phyloP scores from a whole-genome alignment of 1,140 invertebrate genomes.

The Caenorhabditis remanei region DNA sequence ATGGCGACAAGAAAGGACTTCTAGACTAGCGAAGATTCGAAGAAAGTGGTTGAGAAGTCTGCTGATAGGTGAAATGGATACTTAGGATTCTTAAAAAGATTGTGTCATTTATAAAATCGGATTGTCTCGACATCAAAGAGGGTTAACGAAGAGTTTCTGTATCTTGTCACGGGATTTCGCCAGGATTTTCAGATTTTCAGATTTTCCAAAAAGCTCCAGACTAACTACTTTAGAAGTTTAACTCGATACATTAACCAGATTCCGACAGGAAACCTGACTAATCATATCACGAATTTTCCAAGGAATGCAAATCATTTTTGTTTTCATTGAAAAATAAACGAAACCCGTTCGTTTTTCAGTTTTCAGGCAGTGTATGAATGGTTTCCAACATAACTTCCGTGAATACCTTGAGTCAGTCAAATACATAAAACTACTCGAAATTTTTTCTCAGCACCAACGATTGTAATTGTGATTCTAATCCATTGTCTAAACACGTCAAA shows the following conservation, averaged over 20 bases:
- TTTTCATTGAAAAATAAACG: neutral
- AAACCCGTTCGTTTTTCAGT: constrained; percentile 13
- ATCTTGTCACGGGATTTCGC: neutral
- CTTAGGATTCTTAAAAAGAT: neutral
- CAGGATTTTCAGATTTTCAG: neutral
- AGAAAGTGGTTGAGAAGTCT: neutral
- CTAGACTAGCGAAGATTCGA: neutral
- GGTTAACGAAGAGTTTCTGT: constrained; percentile 12
- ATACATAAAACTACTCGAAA: neutral
- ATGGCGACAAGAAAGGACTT: neutral
- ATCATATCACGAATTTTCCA: neutral
- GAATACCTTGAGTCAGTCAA: constrained; percentile 43
- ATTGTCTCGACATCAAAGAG: constrained; percentile 18
- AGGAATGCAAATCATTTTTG: neutral
- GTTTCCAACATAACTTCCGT: constrained; percentile 24
- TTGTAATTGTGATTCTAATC: constrained; percentile 22
- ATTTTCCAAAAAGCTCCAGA: neutral
- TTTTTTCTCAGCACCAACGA: neutral
- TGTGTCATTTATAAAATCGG: constrained; percentile 1
- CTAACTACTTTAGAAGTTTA: neutral
- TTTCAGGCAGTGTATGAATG: neutral
- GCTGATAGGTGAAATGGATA: neutral
- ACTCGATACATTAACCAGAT: neutral
- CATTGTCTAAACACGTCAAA: constrained; percentile 37
- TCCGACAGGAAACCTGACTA: constrained; percentile 6